phyloP scores from a whole-genome alignment of 2,113 vertebrate genomes.

The Tachysurus vachellii region DNA sequence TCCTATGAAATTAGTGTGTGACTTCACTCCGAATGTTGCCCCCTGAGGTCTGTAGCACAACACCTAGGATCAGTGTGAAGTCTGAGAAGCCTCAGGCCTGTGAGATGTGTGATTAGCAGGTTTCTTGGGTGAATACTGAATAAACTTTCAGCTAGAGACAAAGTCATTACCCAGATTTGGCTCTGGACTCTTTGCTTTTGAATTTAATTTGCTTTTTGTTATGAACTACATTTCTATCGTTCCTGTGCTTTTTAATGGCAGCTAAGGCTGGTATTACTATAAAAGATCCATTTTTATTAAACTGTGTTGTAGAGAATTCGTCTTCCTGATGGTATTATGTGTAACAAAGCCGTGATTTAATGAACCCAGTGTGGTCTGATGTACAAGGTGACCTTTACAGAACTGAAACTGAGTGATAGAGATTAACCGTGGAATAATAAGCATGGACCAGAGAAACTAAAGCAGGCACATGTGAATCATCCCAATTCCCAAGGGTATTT shows the following conservation, averaged over 20 bases:
- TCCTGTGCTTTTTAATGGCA: background rate
- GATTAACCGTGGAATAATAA: conserved; percentile 12
- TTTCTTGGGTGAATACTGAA: background rate
- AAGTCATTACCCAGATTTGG: conserved; percentile 46
- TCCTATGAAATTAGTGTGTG: background rate
- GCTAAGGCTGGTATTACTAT: background rate
- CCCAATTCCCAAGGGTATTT: conserved; percentile 39
- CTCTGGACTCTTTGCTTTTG: conserved; percentile 33
- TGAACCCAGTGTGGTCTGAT: conserved; percentile 2
- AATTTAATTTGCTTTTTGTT: conserved; percentile 47
- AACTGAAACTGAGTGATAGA: background rate
- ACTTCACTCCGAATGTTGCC: background rate
- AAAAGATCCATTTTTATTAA: conserved; percentile 4
- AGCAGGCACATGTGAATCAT: background rate
- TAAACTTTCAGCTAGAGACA: conserved; percentile 33
- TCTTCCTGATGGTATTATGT: conserved; percentile 28
- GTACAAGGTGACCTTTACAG: conserved; percentile 35
- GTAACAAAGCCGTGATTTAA: conserved; percentile 35
- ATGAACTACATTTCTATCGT: background rate
- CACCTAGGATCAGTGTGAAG: background rate
- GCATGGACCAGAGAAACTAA: background rate
- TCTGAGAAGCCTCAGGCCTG: background rate
- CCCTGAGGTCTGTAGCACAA: background rate
- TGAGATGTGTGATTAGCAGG: background rate
- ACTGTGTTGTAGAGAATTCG: background rate